These are phyloP conservation scores for Eurosta solidaginis DNA, from an alignment of 1,140 invertebrate genomes.

Conservation along the genomic window DNA sequence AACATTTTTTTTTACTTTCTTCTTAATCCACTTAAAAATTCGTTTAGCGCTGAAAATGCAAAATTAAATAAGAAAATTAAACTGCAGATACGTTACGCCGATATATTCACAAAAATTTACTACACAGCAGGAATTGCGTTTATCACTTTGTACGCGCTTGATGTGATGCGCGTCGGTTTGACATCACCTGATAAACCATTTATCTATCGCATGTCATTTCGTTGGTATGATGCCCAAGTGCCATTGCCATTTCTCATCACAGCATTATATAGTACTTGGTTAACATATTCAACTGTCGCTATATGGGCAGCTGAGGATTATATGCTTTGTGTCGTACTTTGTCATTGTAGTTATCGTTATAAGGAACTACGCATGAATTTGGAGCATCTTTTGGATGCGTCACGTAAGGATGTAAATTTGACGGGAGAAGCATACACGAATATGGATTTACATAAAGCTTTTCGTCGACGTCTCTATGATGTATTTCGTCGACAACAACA, in stretches of 20 bases:
- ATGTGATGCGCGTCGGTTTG: background rate
- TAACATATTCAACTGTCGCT: background rate
- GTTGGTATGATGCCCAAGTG: conserved; percentile 30
- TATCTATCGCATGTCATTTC: conserved; percentile 31
- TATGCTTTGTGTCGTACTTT: conserved; percentile 23
- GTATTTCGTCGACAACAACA: background rate
- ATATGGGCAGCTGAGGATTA: conserved; percentile 30
- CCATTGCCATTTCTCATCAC: conserved; percentile 29
- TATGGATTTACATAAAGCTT: conserved; percentile 11
- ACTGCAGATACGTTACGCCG: background rate
- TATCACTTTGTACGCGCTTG: background rate
- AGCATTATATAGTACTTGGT: conserved; percentile 19
- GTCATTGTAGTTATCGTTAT: conserved; percentile 28
- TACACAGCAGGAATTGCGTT: conserved; percentile 1
- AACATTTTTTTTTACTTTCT: background rate
- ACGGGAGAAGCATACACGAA: background rate
- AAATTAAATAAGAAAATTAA: background rate
- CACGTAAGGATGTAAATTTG: background rate
- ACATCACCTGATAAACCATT: conserved; percentile 16
- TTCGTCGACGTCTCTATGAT: conserved; percentile 11
- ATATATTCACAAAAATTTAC: conserved; percentile 23
- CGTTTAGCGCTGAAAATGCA: background rate
- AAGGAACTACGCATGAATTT: conserved; percentile 14
- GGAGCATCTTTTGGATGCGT: background rate
- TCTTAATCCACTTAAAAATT: background rate